phyloP scores from a whole-genome alignment of 1,140 invertebrate genomes.

The Microplitis demolitor region DNA sequence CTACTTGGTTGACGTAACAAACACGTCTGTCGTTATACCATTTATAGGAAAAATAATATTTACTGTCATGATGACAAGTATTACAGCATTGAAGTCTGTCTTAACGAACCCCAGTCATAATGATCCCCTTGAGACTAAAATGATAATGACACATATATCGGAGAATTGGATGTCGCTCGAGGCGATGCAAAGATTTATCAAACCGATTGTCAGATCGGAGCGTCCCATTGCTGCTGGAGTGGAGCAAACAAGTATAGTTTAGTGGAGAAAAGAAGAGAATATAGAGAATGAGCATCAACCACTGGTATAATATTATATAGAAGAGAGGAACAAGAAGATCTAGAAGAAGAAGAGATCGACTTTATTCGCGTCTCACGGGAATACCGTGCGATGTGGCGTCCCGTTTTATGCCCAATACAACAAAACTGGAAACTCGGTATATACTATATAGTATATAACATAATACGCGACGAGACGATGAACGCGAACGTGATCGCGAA shows the following conservation, averaged over 20 bases:
- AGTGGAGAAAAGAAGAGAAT: too few species aligned
- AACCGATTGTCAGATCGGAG: not conserved
- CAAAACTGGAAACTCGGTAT: too few species aligned
- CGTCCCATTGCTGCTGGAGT: too few species aligned
- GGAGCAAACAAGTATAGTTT: too few species aligned
- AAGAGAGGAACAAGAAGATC: too few species aligned
- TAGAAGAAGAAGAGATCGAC: not conserved
- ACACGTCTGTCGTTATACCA: not conserved
- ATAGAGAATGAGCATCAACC: too few species aligned
- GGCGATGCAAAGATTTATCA: not conserved
- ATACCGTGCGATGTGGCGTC: slow-evolving; percentile 2
- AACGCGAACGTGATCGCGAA: not conserved
- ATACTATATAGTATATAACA: too few species aligned
- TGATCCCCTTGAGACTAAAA: not conserved
- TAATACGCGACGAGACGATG: not conserved
- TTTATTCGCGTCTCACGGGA: not conserved
- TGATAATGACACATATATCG: slow-evolving; percentile 12
- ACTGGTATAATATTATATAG: too few species aligned
- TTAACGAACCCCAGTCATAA: not conserved
- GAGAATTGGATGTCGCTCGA: not conserved
- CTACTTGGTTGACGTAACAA: not conserved
- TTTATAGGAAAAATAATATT: not conserved
- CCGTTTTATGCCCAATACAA: not conserved
- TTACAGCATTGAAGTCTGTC: not conserved
- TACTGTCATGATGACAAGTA: not conserved